These are phyloP conservation scores for Diabrotica undecimpunctata DNA, from an alignment of 1,140 invertebrate species.

Conservation along the genomic window DNA sequence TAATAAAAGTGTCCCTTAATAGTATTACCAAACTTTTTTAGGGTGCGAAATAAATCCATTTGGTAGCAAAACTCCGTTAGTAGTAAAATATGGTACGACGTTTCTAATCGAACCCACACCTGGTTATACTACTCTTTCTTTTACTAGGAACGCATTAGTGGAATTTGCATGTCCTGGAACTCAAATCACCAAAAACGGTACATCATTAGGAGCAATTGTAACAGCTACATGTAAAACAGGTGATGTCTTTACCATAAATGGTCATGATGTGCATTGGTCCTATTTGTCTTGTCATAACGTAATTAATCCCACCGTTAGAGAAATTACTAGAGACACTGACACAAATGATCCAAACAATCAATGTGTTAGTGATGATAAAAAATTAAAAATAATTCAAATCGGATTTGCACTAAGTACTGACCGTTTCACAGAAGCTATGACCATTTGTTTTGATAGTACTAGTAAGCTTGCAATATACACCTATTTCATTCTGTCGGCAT, in stretches of 20 bases:
- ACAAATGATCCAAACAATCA: background rate
- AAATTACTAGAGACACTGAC: background rate
- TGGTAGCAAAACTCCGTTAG: background rate
- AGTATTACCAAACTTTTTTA: background rate
- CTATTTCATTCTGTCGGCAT: background rate
- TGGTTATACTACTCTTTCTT: background rate
- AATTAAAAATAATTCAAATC: background rate
- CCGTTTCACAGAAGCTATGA: background rate
- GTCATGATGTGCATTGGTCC: background rate
- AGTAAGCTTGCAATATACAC: background rate
- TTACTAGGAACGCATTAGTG: background rate
- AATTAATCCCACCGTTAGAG: background rate
- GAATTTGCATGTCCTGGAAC: background rate
- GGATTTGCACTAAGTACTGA: background rate
- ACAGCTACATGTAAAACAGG: background rate
- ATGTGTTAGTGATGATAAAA: background rate
- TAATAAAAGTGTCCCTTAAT: too few relatives aligned
- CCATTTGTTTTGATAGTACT: background rate
- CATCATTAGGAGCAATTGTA: background rate
- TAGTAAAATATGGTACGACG: background rate
- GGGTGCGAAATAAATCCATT: background rate
- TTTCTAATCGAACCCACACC: background rate
- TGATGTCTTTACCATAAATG: background rate
- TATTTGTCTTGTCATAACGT: background rate
- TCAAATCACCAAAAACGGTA: background rate